Evolutionary conservation across 2,888 invertebrate species (phyloP).

Genomic region (Pyrrhosoma nymphula): DNA sequence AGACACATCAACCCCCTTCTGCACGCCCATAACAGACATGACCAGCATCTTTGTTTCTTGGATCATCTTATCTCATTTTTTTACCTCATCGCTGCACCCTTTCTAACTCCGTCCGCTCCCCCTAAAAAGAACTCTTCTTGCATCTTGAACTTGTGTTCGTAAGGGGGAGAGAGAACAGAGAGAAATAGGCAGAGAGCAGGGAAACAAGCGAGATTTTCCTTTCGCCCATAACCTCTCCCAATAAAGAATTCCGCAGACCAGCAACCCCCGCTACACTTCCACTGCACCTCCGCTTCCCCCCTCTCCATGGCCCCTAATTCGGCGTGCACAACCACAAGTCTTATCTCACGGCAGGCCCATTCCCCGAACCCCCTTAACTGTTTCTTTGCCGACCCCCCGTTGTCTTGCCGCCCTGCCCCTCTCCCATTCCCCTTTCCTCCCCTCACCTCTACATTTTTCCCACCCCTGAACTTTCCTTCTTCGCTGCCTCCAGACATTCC

Average conservation of each 20-base stretch:
- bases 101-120: background rate
- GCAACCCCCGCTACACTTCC: background rate
- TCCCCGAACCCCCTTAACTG: background rate
- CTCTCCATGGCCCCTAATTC: background rate
- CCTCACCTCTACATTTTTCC: no score
- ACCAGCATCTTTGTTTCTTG: background rate
- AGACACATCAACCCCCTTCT: no score
- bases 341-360: conserved; percentile 13
- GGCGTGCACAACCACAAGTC: conserved; percentile 7
- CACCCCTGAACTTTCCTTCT: no score
- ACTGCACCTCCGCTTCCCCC: background rate
- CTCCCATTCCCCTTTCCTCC: no score
- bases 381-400: background rate
- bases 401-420: background rate
- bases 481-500: background rate
- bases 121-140: no score
- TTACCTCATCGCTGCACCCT: background rate
- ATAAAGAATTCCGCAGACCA: background rate
- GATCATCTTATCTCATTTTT: background rate
- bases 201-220: background rate
- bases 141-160: no score
- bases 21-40: no score
- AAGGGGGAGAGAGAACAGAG: no score
- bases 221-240: conserved; percentile 61
- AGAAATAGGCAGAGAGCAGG: background rate